phyloP scores from a whole-genome alignment of 2,113 vertebrate species.

The Dryoscopus gambensis region DNA sequence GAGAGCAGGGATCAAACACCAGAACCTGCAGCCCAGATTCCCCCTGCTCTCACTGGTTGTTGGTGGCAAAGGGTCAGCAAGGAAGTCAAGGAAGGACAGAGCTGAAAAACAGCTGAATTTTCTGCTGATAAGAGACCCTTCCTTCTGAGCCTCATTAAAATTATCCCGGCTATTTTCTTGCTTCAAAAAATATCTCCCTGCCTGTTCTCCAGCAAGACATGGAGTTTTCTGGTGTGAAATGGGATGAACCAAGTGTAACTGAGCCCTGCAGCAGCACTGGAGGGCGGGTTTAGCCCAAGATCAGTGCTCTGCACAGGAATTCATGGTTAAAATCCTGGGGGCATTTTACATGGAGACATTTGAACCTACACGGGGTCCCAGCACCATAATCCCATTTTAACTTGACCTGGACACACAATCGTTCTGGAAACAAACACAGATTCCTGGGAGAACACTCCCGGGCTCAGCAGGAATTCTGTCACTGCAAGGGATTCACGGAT shows the following conservation, averaged over 20 bases:
- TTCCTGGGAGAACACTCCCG: neutral
- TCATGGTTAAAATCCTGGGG: neutral
- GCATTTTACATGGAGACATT: neutral
- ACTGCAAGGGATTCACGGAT: neutral
- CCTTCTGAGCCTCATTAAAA: neutral
- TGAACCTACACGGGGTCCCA: neutral
- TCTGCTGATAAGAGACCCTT: neutral
- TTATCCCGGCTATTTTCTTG: neutral
- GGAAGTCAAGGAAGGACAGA: neutral
- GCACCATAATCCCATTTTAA: neutral
- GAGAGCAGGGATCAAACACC: neutral
- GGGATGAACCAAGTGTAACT: neutral
- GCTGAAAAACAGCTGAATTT: neutral
- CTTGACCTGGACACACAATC: neutral
- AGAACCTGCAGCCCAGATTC: neutral
- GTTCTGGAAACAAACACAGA: neutral
- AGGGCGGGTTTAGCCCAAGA: neutral
- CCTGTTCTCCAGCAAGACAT: neutral
- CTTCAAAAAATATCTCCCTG: neutral
- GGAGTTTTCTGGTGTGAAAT: neutral
- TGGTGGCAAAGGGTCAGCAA: neutral
- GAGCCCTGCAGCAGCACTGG: neutral
- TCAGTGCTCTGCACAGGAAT: neutral
- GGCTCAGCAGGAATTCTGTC: neutral
- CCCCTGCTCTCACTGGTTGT: accelerated